Evolutionary conservation across 2,113 vertebrate genomes (phyloP).

Genomic region (Condylura cristata): DNA sequence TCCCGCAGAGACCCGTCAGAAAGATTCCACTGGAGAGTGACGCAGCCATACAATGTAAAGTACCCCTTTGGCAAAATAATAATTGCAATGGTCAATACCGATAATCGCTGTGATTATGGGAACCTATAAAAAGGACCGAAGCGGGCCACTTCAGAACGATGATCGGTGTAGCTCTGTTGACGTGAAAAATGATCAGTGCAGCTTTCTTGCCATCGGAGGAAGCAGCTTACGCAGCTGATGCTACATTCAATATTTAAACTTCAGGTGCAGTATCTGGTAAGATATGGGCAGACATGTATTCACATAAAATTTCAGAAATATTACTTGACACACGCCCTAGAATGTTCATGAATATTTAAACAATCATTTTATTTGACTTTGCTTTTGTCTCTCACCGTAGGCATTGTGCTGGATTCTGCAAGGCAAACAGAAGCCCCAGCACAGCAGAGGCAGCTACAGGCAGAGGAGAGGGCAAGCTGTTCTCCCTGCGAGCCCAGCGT

Average conservation of each 20-base stretch:
- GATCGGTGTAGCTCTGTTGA: not conserved
- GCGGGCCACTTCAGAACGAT: constrained; percentile 1
- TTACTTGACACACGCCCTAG: not conserved
- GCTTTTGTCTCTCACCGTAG: not conserved
- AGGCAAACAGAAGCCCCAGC: not conserved
- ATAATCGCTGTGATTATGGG: not conserved
- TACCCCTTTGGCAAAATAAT: not conserved
- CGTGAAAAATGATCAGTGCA: no score
- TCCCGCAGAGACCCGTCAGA: not conserved
- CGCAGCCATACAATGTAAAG: not conserved
- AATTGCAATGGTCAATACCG: not conserved
- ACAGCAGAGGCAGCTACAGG: no score
- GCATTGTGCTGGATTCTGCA: not conserved
- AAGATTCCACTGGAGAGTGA: not conserved
- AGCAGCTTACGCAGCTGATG: not conserved
- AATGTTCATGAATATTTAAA: constrained; percentile 38
- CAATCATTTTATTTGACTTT: not conserved
- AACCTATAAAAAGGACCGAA: constrained; percentile 1
- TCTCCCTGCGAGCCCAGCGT: no score
- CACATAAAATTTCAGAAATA: constrained; percentile 30
- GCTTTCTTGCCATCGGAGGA: no score
- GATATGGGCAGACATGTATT: not conserved
- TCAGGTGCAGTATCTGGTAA: not conserved
- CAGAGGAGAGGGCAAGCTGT: no score
- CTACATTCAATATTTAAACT: not conserved